Evolutionary conservation across 2,888 invertebrate species (phyloP), one percentile per base, ranked within the genome.

Genomic region (Drosophila maculinotata): DNA sequence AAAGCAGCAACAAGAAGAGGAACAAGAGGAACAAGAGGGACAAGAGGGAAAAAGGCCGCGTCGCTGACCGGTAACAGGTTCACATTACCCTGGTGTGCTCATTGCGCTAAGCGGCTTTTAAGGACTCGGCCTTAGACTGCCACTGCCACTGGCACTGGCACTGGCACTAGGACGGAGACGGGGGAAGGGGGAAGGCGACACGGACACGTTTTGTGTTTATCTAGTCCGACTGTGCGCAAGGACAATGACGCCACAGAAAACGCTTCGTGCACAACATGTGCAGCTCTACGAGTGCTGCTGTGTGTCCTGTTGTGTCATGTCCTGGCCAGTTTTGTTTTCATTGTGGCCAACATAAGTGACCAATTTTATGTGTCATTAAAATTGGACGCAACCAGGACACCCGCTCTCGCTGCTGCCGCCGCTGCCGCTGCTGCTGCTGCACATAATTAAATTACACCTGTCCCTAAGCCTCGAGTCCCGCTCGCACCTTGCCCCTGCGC

Each of bases 331-430:
- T 87, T 81, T 81, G 87, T 81, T 87, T 87, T 81, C 87, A 84
- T 87, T 81, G 87, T 64, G 76, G 72, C 72, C 54, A 72, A 73
- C 86, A 79, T 89, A 87, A 87, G 88, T 89, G 88, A 89, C 87
- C 87, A 87, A 87, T 89, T 87, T 87, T 79, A 89, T 87, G 88
- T 87, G 84, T 79, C 88, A 87, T 88, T 88, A 88, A 88, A 89
- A 89, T 82, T 79, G 79, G 79, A 86, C 86, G 76, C 80, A 59
- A 59, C 66, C 54, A 65, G 58, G 48, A 62, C 60, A 47, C 48
- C 44, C 57, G 26, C 56, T 47, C 36, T 47, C 36, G 30, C 36
- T 47, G 35, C 52, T 28, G 35, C 39, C 14, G 12, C 39, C 23
- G 20, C 33, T n/a, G 15, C 49, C 36, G 23, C 48, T 45, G 9